phyloP scores from a whole-genome alignment of 2,888 invertebrate genomes.

The Drosophila affinis region DNA sequence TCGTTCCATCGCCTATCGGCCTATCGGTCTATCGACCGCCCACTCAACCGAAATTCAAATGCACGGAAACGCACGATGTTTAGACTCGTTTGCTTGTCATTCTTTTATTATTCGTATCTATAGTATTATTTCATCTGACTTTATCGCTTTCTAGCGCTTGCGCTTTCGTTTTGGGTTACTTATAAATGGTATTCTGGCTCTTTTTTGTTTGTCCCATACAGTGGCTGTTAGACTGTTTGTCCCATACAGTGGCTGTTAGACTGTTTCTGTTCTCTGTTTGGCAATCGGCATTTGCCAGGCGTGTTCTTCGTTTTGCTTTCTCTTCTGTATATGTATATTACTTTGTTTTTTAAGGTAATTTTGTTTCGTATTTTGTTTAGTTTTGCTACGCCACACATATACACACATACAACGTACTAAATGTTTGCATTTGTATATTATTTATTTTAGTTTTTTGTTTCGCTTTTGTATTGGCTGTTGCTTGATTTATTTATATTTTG shows the following conservation, averaged over 20 bases:
- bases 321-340: slow-evolving; percentile 5
- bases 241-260: slow-evolving; percentile 59
- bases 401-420: slow-evolving; percentile 51
- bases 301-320: slow-evolving; percentile 28
- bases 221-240: slow-evolving; percentile 53
- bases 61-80: neutral
- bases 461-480: slow-evolving; percentile 39
- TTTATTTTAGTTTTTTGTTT: slow-evolving; percentile 53
- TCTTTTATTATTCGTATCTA: slow-evolving; percentile 32
- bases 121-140: slow-evolving; percentile 47
- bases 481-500: slow-evolving; percentile 31
- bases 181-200: slow-evolving; percentile 26
- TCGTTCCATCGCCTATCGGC: no score
- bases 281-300: slow-evolving; percentile 16
- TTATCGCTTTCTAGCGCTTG: slow-evolving; percentile 41
- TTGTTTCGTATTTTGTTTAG: slow-evolving; percentile 39
- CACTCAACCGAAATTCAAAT: no score
- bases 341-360: slow-evolving; percentile 32
- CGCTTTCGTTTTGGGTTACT: slow-evolving; percentile 28
- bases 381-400: slow-evolving; percentile 72
- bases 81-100: neutral
- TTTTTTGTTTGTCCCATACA: slow-evolving; percentile 54
- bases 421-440: slow-evolving; percentile 51
- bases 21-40: no score
- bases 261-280: slow-evolving; percentile 57